Percentiles rank a stretch among this genome's conserved stretches.
These are phyloP conservation scores for Trichomalopsis sarcophagae DNA, from an alignment of 1,140 invertebrate genomes.

Conservation along the genomic window DNA sequence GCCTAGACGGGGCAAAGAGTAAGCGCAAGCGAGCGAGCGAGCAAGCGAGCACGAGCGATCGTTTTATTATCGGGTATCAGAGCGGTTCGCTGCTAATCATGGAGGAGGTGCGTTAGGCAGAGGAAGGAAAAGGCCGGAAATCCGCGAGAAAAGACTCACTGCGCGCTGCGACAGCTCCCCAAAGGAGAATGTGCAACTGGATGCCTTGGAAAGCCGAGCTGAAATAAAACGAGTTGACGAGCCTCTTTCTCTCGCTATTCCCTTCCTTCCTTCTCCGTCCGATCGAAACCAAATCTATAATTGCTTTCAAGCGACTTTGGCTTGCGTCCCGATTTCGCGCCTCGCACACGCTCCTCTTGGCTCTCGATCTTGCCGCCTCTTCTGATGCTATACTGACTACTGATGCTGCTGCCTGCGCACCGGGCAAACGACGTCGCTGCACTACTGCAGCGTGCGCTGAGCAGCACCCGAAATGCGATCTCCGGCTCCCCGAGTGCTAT, in stretches of 20 bases:
- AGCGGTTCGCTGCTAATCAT: neutral
- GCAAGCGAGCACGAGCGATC: neutral
- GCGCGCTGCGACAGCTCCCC: conserved; percentile 49
- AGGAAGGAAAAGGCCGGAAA: neutral
- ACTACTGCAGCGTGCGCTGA: conserved; percentile 44
- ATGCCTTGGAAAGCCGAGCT: conserved; percentile 71
- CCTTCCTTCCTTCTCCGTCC: conserved; percentile 59
- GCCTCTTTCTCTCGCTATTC: neutral
- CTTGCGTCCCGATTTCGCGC: conserved; percentile 69
- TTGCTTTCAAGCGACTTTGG: conserved; percentile 70
- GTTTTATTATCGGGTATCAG: no score
- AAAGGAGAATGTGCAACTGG: conserved; percentile 69
- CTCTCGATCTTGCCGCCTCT: conserved; percentile 35
- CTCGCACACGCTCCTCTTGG: neutral
- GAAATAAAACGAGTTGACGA: conserved; percentile 71
- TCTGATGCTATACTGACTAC: conserved; percentile 55
- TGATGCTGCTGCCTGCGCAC: conserved; percentile 58
- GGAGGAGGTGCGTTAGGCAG: neutral
- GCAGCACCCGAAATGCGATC: conserved; percentile 72
- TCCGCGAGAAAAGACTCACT: conserved; percentile 62
- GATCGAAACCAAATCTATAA: conserved; percentile 74
- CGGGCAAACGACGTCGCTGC: conserved; percentile 63
- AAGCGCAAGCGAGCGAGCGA: neutral
- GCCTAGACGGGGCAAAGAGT: neutral
- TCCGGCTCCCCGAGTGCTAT: conserved; percentile 70